These are phyloP conservation scores for Heteromurus nitidus DNA, from an alignment of 2,888 invertebrate genomes.

Conservation along the genomic window DNA sequence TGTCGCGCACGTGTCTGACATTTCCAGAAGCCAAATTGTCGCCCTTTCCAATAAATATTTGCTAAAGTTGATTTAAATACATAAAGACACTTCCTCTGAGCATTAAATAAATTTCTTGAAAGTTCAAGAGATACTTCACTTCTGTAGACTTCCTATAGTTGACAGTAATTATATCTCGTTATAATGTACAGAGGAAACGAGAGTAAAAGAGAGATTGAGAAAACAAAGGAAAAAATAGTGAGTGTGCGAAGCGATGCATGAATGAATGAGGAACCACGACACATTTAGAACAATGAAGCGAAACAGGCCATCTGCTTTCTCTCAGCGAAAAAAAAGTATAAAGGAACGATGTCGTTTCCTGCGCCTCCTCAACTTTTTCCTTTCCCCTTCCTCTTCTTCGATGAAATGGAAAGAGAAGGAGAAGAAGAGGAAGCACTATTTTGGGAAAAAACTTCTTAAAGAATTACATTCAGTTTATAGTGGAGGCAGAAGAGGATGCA, in stretches of 20 bases:
- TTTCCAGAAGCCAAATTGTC: too few species aligned
- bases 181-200: neutral
- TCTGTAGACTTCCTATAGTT: too few species aligned
- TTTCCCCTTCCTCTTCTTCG: neutral
- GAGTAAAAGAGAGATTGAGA: neutral
- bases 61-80: too few species aligned
- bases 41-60: too few species aligned
- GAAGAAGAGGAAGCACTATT: constrained; percentile 7
- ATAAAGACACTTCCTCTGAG: too few species aligned
- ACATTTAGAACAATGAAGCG: constrained; percentile 64
- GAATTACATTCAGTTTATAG: too few species aligned
- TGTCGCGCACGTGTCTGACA: too few species aligned
- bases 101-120: too few species aligned
- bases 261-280: constrained; percentile 58
- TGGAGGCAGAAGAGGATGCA: too few species aligned
- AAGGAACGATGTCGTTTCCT: neutral
- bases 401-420: constrained; percentile 17
- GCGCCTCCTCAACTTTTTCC: constrained; percentile 18
- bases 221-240: neutral
- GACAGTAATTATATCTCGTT: constrained; percentile 17
- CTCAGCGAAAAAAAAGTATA: constrained; percentile 16
- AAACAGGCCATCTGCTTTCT: constrained; percentile 66
- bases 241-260: neutral
- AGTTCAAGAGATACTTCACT: too few species aligned
- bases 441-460: neutral